Percentiles rank a stretch among this genome's conserved stretches.
Evolutionary conservation across 2,797 vertebrate genomes (phyloP).

Genomic region (Masticophis lateralis): DNA sequence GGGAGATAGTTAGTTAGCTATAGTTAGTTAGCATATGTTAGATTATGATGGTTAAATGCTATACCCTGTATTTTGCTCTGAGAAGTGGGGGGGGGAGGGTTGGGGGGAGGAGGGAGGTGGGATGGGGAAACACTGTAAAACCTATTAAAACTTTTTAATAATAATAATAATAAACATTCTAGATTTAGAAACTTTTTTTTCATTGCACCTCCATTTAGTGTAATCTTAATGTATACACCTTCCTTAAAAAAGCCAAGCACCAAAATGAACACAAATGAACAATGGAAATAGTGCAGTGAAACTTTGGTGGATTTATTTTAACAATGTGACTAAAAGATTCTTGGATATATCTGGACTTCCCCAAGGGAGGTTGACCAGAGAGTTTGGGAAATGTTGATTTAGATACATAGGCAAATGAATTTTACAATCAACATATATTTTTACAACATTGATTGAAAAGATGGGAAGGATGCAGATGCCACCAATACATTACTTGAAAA

Average conservation of each 20-base stretch:
- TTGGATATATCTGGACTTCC: not conserved
- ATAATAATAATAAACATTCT: too few species aligned
- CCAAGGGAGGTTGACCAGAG: not conserved
- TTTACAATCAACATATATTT: not conserved
- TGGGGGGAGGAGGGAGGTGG: too few species aligned
- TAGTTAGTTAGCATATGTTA: too few species aligned
- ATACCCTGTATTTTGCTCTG: too few species aligned
- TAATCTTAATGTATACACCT: not conserved
- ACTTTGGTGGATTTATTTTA: not conserved
- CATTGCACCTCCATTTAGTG: not conserved
- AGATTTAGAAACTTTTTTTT: not conserved
- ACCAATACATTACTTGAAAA: not conserved
- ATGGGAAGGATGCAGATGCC: not conserved
- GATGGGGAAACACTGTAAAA: too few species aligned
- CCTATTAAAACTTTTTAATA: too few species aligned
- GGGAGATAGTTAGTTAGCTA: too few species aligned
- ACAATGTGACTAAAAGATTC: not conserved
- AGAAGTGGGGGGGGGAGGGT: too few species aligned
- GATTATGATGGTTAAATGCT: too few species aligned
- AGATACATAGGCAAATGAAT: not conserved
- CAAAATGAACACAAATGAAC: not conserved
- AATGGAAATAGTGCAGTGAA: not conserved
- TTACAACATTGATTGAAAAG: not conserved
- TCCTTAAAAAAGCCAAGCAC: not conserved
- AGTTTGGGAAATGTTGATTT: not conserved